Percentiles rank a stretch among this genome's conserved stretches.
phyloP scores from a whole-genome alignment of 2,797 vertebrate species.

The Melanotaenia trifasciata region DNA sequence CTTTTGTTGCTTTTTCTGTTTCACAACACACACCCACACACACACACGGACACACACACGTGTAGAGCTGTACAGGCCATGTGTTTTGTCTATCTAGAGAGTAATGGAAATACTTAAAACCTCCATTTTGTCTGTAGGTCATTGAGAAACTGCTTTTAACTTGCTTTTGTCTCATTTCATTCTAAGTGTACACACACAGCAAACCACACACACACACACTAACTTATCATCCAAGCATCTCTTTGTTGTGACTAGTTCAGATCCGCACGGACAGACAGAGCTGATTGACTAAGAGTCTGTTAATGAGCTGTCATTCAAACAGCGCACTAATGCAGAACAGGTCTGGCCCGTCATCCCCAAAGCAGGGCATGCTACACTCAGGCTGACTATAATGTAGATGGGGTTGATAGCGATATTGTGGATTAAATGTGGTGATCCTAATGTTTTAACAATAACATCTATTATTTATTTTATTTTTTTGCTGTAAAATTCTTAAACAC shows the following conservation, averaged over 20 bases:
- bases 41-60: constrained; percentile 19
- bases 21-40: constrained; percentile 25
- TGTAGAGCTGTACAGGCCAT: constrained; percentile 58
- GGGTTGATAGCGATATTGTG: constrained; percentile 1
- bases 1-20: constrained; percentile 23
- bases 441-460: background rate
- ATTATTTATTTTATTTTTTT: background rate
- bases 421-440: background rate
- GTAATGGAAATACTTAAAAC: constrained; percentile 70
- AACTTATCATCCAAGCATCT: constrained; percentile 71
- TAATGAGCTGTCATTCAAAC: constrained; percentile 78
- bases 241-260: constrained; percentile 75
- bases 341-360: constrained; percentile 38
- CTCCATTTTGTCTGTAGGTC: constrained; percentile 64
- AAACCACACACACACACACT: constrained; percentile 28
- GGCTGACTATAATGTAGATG: constrained; percentile 9
- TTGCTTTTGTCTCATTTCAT: constrained; percentile 51
- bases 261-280: constrained; percentile 51
- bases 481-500: background rate
- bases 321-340: constrained; percentile 71
- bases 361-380: constrained; percentile 9
- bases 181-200: constrained; percentile 33
- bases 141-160: constrained; percentile 67
- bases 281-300: constrained; percentile 67
- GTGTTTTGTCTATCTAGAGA: constrained; percentile 75